phyloP scores from a whole-genome alignment of 1,140 invertebrate genomes.

The Hesperophylax magnus region DNA sequence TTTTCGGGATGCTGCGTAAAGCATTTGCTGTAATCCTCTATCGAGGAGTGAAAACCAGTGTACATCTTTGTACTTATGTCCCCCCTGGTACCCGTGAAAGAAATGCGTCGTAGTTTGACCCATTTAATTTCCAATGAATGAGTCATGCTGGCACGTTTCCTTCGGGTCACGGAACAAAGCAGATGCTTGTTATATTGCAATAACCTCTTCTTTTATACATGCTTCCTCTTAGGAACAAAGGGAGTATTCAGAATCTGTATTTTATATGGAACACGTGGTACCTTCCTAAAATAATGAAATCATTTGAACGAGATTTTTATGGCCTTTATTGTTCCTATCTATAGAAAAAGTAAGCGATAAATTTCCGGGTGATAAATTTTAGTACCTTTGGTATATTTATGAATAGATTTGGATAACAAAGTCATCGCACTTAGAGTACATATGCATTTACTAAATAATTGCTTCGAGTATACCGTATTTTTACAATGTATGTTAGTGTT shows the following conservation, averaged over 20 bases:
- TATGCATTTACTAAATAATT: too few relatives aligned
- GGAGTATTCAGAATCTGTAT: slow-evolving; percentile 21
- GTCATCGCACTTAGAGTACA: too few relatives aligned
- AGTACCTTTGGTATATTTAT: slow-evolving; percentile 3
- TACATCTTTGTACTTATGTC: slow-evolving; percentile 21
- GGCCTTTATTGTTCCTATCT: slow-evolving; percentile 41
- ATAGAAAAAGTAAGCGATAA: slow-evolving; percentile 41
- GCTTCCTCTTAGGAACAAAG: slow-evolving; percentile 49
- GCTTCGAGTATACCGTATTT: too few relatives aligned
- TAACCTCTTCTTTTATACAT: slow-evolving; percentile 43
- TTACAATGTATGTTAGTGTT: too few relatives aligned
- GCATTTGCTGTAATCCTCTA: neutral
- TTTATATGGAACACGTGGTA: slow-evolving; percentile 41
- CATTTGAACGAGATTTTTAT: slow-evolving; percentile 22
- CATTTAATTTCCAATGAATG: slow-evolving; percentile 53
- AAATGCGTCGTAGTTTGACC: slow-evolving; percentile 57
- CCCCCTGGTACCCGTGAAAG: slow-evolving; percentile 47
- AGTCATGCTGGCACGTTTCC: slow-evolving; percentile 44
- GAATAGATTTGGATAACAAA: slow-evolving; percentile 16
- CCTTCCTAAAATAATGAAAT: slow-evolving; percentile 39
- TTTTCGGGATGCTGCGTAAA: neutral
- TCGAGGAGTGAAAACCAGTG: neutral
- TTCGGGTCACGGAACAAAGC: slow-evolving; percentile 56
- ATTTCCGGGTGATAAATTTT: slow-evolving; percentile 41
- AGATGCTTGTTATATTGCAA: slow-evolving; percentile 49